A percentile compares a stretch with the other conserved stretches of the same genome.
phyloP scores from a whole-genome alignment of 1,140 invertebrate species.

The Seison nebaliae region DNA sequence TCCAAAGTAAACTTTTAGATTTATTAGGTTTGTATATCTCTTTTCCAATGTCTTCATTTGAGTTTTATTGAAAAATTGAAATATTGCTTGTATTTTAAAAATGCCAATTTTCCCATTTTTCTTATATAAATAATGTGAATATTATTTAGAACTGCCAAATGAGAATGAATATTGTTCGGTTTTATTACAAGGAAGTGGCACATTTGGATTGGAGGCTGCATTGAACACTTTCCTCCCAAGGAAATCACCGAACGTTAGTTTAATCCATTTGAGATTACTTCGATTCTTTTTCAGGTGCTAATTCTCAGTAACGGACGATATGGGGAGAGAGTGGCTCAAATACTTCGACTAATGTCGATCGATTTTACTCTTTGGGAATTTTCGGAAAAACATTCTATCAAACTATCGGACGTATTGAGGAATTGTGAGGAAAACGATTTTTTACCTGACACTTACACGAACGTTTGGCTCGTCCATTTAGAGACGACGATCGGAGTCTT shows the following conservation, averaged over 20 bases:
- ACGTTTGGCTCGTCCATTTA: slow-evolving; percentile 30
- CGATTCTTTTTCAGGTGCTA: slow-evolving; percentile 21
- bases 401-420: slow-evolving; percentile 17
- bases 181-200: slow-evolving; percentile 32
- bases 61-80: no score
- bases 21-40: slow-evolving; percentile 24
- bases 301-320: slow-evolving; percentile 32
- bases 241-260: slow-evolving; percentile 18
- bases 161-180: slow-evolving; percentile 23
- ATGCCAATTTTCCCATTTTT: not conserved
- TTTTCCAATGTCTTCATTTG: no score
- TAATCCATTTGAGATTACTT: not conserved
- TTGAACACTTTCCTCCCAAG: slow-evolving; percentile 25
- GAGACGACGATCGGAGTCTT: slow-evolving; percentile 32
- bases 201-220: slow-evolving; percentile 30
- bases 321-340: slow-evolving; percentile 28
- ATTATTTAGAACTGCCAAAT: no score
- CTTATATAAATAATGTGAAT: slow-evolving; percentile 19
- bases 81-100: no score
- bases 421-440: slow-evolving; percentile 14
- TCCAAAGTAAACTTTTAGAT: slow-evolving; percentile 24
- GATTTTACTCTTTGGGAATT: slow-evolving; percentile 20
- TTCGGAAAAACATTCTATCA: slow-evolving; percentile 23
- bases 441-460: slow-evolving; percentile 16
- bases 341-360: slow-evolving; percentile 25